These are phyloP conservation scores for Telmatherina bonti DNA, from an alignment of 2,797 vertebrate species.

Conservation along the genomic window DNA sequence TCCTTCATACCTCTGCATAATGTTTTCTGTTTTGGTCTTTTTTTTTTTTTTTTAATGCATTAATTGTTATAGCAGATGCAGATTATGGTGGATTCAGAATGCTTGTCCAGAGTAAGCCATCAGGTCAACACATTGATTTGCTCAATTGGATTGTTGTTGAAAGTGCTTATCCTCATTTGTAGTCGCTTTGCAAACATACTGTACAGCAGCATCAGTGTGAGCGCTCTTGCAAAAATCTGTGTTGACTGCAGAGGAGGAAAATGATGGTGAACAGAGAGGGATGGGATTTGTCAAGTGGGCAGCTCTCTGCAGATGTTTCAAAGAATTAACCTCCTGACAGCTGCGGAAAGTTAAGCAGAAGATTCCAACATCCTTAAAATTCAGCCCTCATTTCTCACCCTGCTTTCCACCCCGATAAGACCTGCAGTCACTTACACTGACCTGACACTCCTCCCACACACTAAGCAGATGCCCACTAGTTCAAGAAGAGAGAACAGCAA, in stretches of 20 bases:
- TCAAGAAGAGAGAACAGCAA: slow-evolving; percentile 21
- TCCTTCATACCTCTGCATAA: slow-evolving; percentile 12
- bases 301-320: slow-evolving; percentile 43
- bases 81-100: slow-evolving; percentile 3
- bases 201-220: neutral
- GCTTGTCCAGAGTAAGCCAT: slow-evolving; percentile 11
- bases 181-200: neutral
- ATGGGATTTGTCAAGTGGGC: slow-evolving; percentile 41
- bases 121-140: slow-evolving; percentile 28
- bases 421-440: slow-evolving; percentile 46
- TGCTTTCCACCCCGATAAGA: slow-evolving; percentile 44
- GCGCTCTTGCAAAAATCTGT: slow-evolving; percentile 8
- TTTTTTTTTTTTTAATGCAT: slow-evolving; percentile 19
- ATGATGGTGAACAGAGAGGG: slow-evolving; percentile 2
- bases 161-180: slow-evolving; percentile 13
- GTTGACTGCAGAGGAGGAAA: slow-evolving; percentile 10
- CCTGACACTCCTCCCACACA: slow-evolving; percentile 55
- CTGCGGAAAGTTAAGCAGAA: slow-evolving; percentile 45
- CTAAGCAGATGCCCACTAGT: slow-evolving; percentile 33
- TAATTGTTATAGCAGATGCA: slow-evolving; percentile 42
- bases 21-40: neutral
- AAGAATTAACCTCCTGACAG: slow-evolving; percentile 62
- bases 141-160: slow-evolving; percentile 27
- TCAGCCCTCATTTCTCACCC: slow-evolving; percentile 15
- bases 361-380: slow-evolving; percentile 41